phyloP scores from a whole-genome alignment of 1,140 invertebrate species.

The Drosophila ananassae region DNA sequence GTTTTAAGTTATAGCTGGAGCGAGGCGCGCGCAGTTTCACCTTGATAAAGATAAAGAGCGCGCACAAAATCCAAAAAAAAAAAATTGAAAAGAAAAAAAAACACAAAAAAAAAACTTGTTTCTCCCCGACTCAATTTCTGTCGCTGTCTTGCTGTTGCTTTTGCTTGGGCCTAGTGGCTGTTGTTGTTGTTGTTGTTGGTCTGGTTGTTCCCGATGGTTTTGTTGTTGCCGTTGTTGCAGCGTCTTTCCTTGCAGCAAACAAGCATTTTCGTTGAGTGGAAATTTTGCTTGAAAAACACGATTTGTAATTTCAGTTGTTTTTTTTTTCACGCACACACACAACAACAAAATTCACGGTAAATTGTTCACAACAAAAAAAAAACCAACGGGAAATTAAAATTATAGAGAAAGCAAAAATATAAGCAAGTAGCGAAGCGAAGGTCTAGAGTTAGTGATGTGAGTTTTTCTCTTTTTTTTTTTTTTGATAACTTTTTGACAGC shows the following conservation, averaged over 20 bases:
- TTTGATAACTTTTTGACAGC: background rate
- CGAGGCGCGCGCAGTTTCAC: constrained; percentile 50
- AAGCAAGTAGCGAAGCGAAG: constrained; percentile 1
- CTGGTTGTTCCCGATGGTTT: background rate
- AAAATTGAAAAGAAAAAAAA: constrained; percentile 10
- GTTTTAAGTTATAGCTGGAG: constrained; percentile 23
- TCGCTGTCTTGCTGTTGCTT: constrained; percentile 11
- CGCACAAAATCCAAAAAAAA: constrained; percentile 13
- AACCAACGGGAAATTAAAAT: constrained; percentile 63
- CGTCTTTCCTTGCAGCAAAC: constrained; percentile 27
- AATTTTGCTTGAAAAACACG: constrained; percentile 9
- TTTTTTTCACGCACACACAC: constrained; percentile 45
- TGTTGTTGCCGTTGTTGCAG: constrained; percentile 31
- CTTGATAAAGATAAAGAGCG: constrained; percentile 32
- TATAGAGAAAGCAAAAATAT: constrained; percentile 67
- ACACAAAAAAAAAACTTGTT: constrained; percentile 37
- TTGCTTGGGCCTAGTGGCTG: constrained; percentile 20
- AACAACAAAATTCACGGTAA: constrained; percentile 57
- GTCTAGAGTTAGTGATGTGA: background rate
- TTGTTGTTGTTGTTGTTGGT: background rate
- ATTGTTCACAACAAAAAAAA: constrained; percentile 75
- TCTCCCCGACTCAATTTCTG: constrained; percentile 26
- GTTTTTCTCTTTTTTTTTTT: too few relatives aligned
- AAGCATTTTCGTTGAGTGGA: constrained; percentile 59
- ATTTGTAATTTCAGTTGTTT: constrained; percentile 3